Percentiles rank a stretch among this genome's conserved stretches.
Conservation (phyloP, 1,140 invertebrate genomes). For the Planococcus citri region DNA sequence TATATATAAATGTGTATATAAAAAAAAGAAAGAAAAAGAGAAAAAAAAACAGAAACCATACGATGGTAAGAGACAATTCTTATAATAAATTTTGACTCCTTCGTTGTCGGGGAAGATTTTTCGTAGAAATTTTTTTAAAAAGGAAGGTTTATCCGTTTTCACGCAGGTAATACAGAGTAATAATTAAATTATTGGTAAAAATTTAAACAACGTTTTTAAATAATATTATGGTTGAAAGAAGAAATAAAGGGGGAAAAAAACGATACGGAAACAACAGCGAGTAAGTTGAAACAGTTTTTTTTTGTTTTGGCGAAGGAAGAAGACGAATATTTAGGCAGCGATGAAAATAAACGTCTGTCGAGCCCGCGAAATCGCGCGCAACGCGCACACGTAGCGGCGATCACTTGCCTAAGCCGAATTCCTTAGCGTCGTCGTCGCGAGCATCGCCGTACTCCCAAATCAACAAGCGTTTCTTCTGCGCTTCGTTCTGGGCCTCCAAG, state of each 20-base stretch:
- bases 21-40: background rate
- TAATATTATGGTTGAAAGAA: no score
- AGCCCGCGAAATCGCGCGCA: no score
- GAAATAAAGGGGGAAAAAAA: no score
- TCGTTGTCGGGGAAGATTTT: background rate
- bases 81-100: background rate
- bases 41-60: background rate
- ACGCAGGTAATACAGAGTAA: background rate
- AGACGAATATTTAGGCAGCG: slow-evolving; percentile 12
- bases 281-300: no score
- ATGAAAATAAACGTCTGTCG: slow-evolving; percentile 2
- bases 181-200: background rate
- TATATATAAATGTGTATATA: background rate
- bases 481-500: slow-evolving; percentile 66
- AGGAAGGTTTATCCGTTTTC: no score
- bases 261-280: background rate
- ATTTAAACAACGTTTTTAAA: no score
- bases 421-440: slow-evolving; percentile 85
- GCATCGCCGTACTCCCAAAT: slow-evolving; percentile 96
- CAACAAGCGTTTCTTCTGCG: slow-evolving; percentile 67
- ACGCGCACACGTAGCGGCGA: slow-evolving; percentile 13
- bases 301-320: slow-evolving; percentile 10
- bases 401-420: slow-evolving; percentile 49
- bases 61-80: background rate
- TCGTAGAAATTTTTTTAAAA: background rate